Evolutionary conservation across 2,888 invertebrate genomes (phyloP).

Genomic region (Morpho deidamia): DNA sequence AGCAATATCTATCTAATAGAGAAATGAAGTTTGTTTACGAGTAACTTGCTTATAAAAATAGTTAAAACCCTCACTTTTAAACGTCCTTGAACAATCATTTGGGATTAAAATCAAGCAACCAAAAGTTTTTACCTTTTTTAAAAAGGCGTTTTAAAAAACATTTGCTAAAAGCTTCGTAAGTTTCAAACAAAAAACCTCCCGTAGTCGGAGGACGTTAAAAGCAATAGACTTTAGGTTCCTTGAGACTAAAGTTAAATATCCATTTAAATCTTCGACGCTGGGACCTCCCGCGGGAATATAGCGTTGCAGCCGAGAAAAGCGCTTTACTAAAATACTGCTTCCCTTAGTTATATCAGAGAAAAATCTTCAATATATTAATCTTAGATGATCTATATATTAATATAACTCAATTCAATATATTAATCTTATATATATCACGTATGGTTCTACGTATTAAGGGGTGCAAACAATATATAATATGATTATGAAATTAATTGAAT

Average conservation of each 20-base stretch:
- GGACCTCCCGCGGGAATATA: slow-evolving; percentile 42
- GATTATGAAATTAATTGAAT: no score
- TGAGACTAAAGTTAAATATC: slow-evolving; percentile 76
- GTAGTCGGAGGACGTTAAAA: slow-evolving; percentile 48
- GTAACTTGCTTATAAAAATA: not conserved
- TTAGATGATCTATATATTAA: no score
- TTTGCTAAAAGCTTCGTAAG: slow-evolving; percentile 66
- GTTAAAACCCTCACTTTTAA: not conserved
- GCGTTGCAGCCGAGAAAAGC: slow-evolving; percentile 57
- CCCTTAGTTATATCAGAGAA: no score
- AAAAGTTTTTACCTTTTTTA: slow-evolving; percentile 40
- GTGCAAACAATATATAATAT: no score
- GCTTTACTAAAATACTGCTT: slow-evolving; percentile 24
- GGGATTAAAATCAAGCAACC: slow-evolving; percentile 14
- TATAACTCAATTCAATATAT: no score
- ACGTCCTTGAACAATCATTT: slow-evolving; percentile 10
- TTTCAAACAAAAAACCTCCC: slow-evolving; percentile 50
- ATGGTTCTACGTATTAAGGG: no score
- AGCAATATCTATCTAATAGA: not conserved
- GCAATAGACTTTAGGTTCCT: slow-evolving; percentile 71
- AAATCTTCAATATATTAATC: no score
- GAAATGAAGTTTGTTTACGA: not conserved
- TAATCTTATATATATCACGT: no score
- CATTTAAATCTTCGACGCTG: slow-evolving; percentile 73
- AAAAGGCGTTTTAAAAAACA: slow-evolving; percentile 62